Evolutionary conservation across 2,888 invertebrate genomes (phyloP).

Genomic region (Caenorhabditis sp.): DNA sequence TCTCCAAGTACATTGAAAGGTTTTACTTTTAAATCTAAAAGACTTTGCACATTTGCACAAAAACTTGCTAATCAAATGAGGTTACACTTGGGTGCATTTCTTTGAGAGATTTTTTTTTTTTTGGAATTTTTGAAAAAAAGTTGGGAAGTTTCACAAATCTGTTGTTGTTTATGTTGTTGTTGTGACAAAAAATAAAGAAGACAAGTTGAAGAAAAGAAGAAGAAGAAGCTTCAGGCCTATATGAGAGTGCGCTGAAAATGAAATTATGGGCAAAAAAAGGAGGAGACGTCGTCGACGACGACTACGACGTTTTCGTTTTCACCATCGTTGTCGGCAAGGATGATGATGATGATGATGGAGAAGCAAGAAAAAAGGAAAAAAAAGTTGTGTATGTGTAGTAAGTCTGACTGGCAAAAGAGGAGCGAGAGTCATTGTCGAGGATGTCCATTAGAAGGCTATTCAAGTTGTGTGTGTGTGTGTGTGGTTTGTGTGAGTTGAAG

Average conservation of each 20-base stretch:
- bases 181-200: not conserved
- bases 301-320: not conserved
- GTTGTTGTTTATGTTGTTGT: not conserved
- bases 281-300: conserved; percentile 17
- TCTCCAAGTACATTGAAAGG: too few species aligned
- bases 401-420: conserved; percentile 1
- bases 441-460: conserved; percentile 50
- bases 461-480: conserved; percentile 15
- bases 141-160: not conserved
- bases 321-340: not conserved
- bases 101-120: too few species aligned
- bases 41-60: too few species aligned
- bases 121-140: too few species aligned
- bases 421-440: conserved; percentile 12
- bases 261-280: conserved; percentile 31
- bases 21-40: too few species aligned
- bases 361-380: conserved; percentile 3
- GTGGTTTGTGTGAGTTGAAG: conserved; percentile 27
- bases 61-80: too few species aligned
- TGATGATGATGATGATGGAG: not conserved
- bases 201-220: not conserved
- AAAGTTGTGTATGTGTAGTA: not conserved
- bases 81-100: too few species aligned
- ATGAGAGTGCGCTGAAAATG: conserved; percentile 38
- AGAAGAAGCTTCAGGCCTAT: conserved; percentile 7